Evolutionary conservation across 2,888 invertebrate genomes (phyloP), one percentile per base, ranked within the genome.

Genomic region (Myathropa florea): DNA sequence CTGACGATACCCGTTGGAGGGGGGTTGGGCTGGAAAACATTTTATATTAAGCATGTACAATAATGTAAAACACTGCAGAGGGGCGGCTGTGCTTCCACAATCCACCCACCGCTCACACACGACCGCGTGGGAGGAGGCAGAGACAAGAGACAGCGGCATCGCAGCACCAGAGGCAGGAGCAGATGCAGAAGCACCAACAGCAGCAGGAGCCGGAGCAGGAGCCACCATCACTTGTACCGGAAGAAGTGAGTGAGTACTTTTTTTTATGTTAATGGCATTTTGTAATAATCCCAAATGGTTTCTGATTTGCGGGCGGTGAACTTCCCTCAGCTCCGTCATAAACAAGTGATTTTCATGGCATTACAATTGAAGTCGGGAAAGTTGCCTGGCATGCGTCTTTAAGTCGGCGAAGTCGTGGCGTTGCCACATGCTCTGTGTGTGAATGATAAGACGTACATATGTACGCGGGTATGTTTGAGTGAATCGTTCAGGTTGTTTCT

Each of bases 201-300:
- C 2, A 36, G 4, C 39, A 39, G 46, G 1, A 46, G 4, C 39
- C 14, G 46, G 1, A 46, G 72, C 33, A 64, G 36, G 55, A 70
- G 65, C 28, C 75, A 53, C 36, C 46, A 65, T 36, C 46, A 28
- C 75, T 79, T 65, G 64, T 73, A 79, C 79, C 79, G 79, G 79
- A 79, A 84, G 70, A 39, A 73, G 59, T 70, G 64, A 73, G 63
- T 64, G 83, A 79, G 75, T 77, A 61, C 46, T 61, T 68, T 61
- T 68, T 78, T 79, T 75, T 79, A 79, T 83, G 70, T 75, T 75
- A 84, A 84, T 84, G 75, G 75, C 30, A 75, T 84, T 79, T 70
- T 79, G 79, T 79, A 75, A 79, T 79, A 79, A 84, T 75, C 70
- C 75, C 79, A 84, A 84, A 84, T 83, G 78, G 78, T 79, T 83